Base-by-base conservation (phyloP, 1,140 invertebrate species). In the Chironomus striatipennis region DNA sequence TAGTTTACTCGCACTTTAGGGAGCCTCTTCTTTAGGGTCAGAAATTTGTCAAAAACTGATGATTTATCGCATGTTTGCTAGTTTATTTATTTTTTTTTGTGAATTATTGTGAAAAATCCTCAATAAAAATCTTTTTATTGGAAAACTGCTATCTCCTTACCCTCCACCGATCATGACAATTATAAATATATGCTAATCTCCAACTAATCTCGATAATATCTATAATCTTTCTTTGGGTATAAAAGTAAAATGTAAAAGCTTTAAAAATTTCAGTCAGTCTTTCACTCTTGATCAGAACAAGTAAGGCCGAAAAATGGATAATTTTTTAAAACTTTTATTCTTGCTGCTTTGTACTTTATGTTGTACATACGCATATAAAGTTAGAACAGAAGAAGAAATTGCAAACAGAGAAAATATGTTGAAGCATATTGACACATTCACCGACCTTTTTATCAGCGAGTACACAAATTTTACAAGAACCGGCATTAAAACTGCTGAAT, bases 401-500 rank as follows among this genome's bases (percentile, higher is more conserved):
- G n/a, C 3, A 57, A 57, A 15, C 0, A 7, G 47, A 5, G 47
- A 57, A 5, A n/a, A 57, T 5, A 57, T 57, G 47, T 4, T 57
- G 47, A 5, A 5, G 12, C 47, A 57, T 57, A n/a, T n/a, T 15
- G 47, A 57, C 47, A 57, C 12, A n/a, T 57, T 57, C 15, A 15
- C 12, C 5, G 47, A 12, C 5, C 12, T n/a, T 5, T 57, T 57
- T 4, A n/a, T n/a, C 4, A 12, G n/a, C 12, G 47, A 57, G 15
- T 57, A 57, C 15, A n/a, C n/a, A 15, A 57, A 15, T 5, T 57
- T 12, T 15, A 57, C 12, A 57, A n/a, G n/a, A 15, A 89, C 87
- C 0, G 93, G 92, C 15, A 90, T 90, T 77, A 80, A 91, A 1
- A 93, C 92, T 5, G 78, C 87, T 0, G 90, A 83, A 73, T 78